Conservation (phyloP, 1,140 invertebrate genomes). For the Stenopsyche tienmushanensis region DNA sequence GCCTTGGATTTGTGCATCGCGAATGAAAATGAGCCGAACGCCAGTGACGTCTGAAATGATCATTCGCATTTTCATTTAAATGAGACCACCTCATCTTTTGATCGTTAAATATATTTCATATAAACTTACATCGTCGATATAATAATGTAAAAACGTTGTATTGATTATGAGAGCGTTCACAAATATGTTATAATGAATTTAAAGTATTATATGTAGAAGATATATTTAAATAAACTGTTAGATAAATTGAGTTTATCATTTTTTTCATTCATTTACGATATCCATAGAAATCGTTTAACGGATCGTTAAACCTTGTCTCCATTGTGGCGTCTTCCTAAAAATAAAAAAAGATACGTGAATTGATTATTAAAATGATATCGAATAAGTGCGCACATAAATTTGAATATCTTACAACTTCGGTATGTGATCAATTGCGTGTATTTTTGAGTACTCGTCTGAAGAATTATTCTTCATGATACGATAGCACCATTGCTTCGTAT, state of each 20-base stretch:
- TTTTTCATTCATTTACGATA: not conserved
- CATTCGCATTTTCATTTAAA: too few species aligned
- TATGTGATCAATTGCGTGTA: conserved; percentile 25
- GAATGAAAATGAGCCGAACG: too few species aligned
- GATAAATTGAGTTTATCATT: conserved; percentile 1
- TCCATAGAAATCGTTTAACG: conserved; percentile 16
- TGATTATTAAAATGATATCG: not conserved
- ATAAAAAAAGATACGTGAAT: conserved; percentile 13
- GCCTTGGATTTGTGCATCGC: too few species aligned
- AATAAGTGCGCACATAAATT: not conserved
- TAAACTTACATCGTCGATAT: too few species aligned
- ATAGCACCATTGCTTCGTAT: conserved; percentile 28
- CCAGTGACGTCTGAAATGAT: too few species aligned
- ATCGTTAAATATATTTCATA: too few species aligned
- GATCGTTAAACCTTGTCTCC: conserved; percentile 29
- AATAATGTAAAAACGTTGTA: too few species aligned
- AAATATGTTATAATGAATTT: not conserved
- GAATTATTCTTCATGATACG: conserved; percentile 18
- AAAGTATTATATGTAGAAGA: conserved; percentile 9
- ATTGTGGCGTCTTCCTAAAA: conserved; percentile 31
- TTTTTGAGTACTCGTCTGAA: not conserved
- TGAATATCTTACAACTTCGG: conserved; percentile 36
- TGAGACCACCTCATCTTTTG: too few species aligned
- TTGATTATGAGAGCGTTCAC: too few species aligned
- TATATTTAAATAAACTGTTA: conserved; percentile 11